These are phyloP conservation scores for Stenodera caucasica DNA, from an alignment of 2,888 invertebrate species.

Conservation along the genomic window DNA sequence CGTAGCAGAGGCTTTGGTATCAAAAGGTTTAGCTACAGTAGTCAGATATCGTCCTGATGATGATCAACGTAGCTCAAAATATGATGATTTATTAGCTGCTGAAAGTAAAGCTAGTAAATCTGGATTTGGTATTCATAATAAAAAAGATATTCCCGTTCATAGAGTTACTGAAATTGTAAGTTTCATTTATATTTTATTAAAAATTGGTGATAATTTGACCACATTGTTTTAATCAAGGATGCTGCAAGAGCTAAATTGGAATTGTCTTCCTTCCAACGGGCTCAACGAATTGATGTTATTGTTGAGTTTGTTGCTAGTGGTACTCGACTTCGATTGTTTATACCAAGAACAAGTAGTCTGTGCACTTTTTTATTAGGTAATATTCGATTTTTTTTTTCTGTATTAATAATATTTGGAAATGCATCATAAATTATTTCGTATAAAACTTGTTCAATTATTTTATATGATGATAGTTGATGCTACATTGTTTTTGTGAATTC, in stretches of 20 bases:
- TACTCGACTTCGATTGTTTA: conserved; percentile 87
- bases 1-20: conserved; percentile 90
- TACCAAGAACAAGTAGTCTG: conserved; percentile 92
- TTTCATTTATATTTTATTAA: conserved; percentile 13
- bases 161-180: conserved; percentile 82
- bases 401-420: neutral
- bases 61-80: conserved; percentile 91
- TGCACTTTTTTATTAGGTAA: conserved; percentile 90
- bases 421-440: conserved; percentile 27
- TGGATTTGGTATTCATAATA: conserved; percentile 78
- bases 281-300: conserved; percentile 85
- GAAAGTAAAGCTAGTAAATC: conserved; percentile 92
- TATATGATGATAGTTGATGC: conserved; percentile 25
- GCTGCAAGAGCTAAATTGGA: conserved; percentile 86
- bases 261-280: conserved; percentile 89
- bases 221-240: conserved; percentile 63
- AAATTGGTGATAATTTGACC: neutral
- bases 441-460: neutral
- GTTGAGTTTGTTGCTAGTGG: conserved; percentile 98
- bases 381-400: conserved; percentile 33
- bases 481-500: conserved; percentile 27
- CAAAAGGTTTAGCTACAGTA: conserved; percentile 90
- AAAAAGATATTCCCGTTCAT: conserved; percentile 82
- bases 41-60: conserved; percentile 94
- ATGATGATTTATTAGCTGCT: conserved; percentile 89